Evolutionary conservation across 2,113 vertebrate species (phyloP).

Genomic region (Tenrec ecaudatus): DNA sequence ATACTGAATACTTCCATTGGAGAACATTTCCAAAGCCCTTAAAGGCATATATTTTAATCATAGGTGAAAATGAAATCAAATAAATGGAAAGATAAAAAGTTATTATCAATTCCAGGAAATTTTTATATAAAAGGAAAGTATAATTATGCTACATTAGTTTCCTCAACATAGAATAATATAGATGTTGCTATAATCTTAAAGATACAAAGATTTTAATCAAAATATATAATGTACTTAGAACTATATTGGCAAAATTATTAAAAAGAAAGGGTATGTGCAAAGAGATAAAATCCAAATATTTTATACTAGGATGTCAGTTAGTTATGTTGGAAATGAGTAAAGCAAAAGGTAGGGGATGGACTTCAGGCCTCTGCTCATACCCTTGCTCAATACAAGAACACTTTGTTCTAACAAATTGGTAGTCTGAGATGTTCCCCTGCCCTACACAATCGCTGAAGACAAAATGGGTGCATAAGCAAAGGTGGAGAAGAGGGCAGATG

Average conservation of each 20-base stretch:
- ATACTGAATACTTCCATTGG: background rate
- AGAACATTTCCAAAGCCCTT: conserved; percentile 30
- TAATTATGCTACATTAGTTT: background rate
- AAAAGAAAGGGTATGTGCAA: background rate
- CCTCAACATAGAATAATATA: background rate
- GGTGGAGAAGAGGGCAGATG: no score
- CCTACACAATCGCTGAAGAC: no score
- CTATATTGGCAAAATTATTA: background rate
- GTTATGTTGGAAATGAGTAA: background rate
- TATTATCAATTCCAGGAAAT: background rate
- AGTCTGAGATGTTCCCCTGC: no score
- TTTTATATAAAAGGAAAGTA: background rate
- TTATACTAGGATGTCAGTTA: background rate
- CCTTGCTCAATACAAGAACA: no score
- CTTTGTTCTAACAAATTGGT: no score
- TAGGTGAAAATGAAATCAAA: conserved; percentile 29
- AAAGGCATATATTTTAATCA: background rate
- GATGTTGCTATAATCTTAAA: background rate
- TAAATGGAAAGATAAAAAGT: background rate
- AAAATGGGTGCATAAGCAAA: no score
- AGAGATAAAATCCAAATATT: background rate
- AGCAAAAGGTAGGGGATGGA: no score
- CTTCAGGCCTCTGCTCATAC: no score
- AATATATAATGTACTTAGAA: background rate
- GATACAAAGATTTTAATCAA: background rate